Base-by-base conservation (phyloP, 1,140 invertebrate species). In the Choristoneura fumiferana region DNA sequence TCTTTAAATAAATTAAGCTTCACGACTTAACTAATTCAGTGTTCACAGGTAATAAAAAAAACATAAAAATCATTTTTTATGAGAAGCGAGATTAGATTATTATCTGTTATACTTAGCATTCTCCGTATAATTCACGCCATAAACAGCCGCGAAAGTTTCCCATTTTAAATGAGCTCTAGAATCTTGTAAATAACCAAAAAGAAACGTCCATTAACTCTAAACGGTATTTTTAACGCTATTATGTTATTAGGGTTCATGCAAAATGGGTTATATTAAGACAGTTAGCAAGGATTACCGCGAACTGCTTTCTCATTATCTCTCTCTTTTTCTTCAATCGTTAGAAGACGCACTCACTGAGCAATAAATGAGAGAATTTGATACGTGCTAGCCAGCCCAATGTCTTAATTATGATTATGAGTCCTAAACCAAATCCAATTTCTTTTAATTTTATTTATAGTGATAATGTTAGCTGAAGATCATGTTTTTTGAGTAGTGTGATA, bases 141-240 rank as follows among this genome's bases (percentile, higher is more conserved):
- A 29, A 12, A 49, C n/a, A 29, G 43, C 1, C 43, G 43, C n/a
- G 43, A 49, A 49, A 49, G 43, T 49, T 49, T 49, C 18, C 22
- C n/a, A 13, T 49, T 49, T 43, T 49, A 49, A 49, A 49, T 22
- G 43, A 43, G 43, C 43, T 49, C 43, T 49, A 13, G 12, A 49
- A 33, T 49, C 10, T 1, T 33, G 12, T 49, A 29, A 49, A 49
- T 15, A 49, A 14, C 10, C 12, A 49, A 49, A 49, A 49, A 49
- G 22, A 49, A 49, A 49, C 43, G 2, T 6, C 43, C 43, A 29
- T 49, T 49, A 49, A 49, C 43, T 22, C 43, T 49, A 49, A 49
- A 49, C 43, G 43, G 29, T 49, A 8, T 49, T 49, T 29, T 49
- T 49, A 49, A 49, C 22, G n/a, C 10, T 49, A 22, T 45, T 49